Evolutionary conservation across 2,797 vertebrate genomes (phyloP).

Genomic region (Gymnopithys bicolor): DNA sequence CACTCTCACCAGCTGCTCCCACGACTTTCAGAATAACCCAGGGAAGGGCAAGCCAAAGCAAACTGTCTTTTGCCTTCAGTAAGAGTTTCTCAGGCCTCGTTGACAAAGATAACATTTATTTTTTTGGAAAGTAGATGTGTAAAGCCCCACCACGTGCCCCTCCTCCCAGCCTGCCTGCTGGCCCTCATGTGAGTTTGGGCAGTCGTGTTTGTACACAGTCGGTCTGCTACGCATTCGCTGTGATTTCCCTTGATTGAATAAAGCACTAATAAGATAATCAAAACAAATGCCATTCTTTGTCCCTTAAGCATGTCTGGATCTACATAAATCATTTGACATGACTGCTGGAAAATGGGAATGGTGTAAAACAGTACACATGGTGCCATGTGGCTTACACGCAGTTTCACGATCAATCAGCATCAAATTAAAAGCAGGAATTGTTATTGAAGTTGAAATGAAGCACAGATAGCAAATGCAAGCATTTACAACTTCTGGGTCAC

Average conservation of each 20-base stretch:
- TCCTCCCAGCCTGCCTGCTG: slow-evolving; percentile 7
- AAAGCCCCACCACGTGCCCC: background rate
- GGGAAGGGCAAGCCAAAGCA: background rate
- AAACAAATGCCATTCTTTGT: slow-evolving; percentile 64
- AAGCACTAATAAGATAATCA: slow-evolving; percentile 72
- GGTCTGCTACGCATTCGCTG: slow-evolving; percentile 29
- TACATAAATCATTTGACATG: slow-evolving; percentile 46
- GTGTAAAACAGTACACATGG: slow-evolving; percentile 2
- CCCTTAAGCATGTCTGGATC: slow-evolving; percentile 54
- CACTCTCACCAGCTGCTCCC: background rate
- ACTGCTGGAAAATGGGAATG: slow-evolving; percentile 49
- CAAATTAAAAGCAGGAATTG: slow-evolving; percentile 68
- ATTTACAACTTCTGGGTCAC: slow-evolving; percentile 56
- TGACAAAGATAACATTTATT: background rate
- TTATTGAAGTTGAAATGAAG: slow-evolving; percentile 63
- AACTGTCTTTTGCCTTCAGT: background rate
- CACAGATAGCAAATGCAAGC: slow-evolving; percentile 52
- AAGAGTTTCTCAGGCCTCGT: slow-evolving; percentile 27
- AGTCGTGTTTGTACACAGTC: slow-evolving; percentile 14
- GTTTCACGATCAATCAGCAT: slow-evolving; percentile 50
- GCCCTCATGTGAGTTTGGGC: background rate
- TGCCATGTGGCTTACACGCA: slow-evolving; percentile 31
- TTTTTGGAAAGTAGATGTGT: slow-evolving; percentile 39
- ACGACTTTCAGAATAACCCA: background rate
- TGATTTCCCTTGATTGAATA: slow-evolving; percentile 65